Percentiles rank a stretch among this genome's conserved stretches.
Evolutionary conservation across 2,113 vertebrate species (phyloP).

Genomic region (Platanista minor): DNA sequence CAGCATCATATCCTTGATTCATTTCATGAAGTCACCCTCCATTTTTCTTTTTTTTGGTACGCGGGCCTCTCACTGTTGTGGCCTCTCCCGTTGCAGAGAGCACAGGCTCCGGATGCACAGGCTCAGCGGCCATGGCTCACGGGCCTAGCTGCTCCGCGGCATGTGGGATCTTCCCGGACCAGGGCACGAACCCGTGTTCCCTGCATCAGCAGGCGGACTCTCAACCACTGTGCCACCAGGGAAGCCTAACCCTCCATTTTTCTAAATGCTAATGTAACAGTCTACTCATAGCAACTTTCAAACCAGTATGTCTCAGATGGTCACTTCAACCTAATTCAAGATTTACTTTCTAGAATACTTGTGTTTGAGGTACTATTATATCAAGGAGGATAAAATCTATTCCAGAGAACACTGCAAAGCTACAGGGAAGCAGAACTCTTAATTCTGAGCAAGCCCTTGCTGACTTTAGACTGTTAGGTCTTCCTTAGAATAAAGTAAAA

Average conservation of each 20-base stretch:
- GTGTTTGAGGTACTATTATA: neutral
- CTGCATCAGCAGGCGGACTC: no score
- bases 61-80: no score
- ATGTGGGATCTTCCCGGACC: no score
- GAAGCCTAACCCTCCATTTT: neutral
- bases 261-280: neutral
- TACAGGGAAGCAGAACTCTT: neutral
- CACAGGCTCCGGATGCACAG: no score
- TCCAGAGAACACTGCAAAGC: neutral
- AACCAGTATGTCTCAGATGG: neutral
- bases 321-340: neutral
- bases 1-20: neutral
- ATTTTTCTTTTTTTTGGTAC: conserved; percentile 7
- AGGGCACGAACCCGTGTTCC: no score
- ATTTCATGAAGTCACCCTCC: neutral
- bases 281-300: neutral
- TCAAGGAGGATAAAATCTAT: neutral
- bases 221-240: no score
- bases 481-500: neutral
- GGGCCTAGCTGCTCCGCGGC: no score
- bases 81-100: no score
- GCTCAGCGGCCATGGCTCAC: no score
- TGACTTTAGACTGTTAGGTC: neutral
- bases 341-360: neutral
- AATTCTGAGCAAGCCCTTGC: neutral